Evolutionary conservation across 2,797 vertebrate genomes (phyloP), one percentile per base, ranked within the genome.

Genomic region (Sebastes minor): DNA sequence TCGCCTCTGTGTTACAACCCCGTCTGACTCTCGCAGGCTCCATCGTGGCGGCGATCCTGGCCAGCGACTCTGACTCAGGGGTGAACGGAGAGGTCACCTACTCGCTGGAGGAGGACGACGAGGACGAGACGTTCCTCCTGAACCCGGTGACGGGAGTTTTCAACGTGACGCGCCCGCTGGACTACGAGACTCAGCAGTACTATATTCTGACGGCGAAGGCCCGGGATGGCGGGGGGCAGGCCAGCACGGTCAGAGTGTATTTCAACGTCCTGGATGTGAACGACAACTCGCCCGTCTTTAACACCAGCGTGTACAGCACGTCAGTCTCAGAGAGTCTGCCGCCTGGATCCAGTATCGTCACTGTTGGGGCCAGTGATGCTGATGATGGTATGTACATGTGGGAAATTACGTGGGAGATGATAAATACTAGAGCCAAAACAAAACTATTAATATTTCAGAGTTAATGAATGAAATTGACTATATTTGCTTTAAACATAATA

Each of bases 191-290:
- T 0, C 98, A 99, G 88, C 97, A 96, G 82, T 98, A 96, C 89
- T 99, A 97, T 66, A 97, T 99, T 27, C 96, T 99, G 27, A 97
- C 96, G 0, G 95, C 97, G 0, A 94, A 86, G 9, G 98, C 98
- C 0, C 95, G 90, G 91, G 99, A 99, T 0, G 99, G 99, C 0
- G 98, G 98, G 0, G 97, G 97, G 0, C 98, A 97, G 62, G 93
- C 94, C 78, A 95, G 97, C 55, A 84, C 92, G 1, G 94, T 97
- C 65, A 93, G 99, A 55, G 97, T 98, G 61, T 99, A 99, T 84
- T 99, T 99, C 94, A 99, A 99, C 67, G 90, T 99, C 27, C 80
- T 99, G 81, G 99, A 99, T 3, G 78, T 98, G 52, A 99, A 99
- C 0, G 99, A 99, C 83, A 99, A 99, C 88, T 77, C 95, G 0